Conservation (phyloP, 2,888 invertebrate species). For the Dastarcus helophoroides region DNA sequence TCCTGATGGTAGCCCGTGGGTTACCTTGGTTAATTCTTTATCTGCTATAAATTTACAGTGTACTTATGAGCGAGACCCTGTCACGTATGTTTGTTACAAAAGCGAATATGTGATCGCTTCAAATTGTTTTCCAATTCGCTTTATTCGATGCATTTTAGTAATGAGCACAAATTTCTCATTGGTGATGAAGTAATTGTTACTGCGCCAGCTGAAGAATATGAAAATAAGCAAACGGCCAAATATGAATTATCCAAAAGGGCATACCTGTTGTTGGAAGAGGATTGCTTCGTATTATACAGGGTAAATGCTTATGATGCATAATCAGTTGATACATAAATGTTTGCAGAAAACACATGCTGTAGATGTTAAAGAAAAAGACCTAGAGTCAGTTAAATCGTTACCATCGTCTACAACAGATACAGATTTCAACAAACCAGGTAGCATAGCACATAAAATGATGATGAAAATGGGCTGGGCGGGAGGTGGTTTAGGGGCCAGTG, state of each 20-base stretch:
- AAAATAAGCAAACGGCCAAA: conserved; percentile 16
- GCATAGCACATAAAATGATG: conserved; percentile 25
- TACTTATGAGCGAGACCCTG: conserved; percentile 1
- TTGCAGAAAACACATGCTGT: conserved; percentile 18
- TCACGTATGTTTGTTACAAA: too few relatives aligned
- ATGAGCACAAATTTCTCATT: conserved; percentile 6
- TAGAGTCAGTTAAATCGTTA: conserved; percentile 8
- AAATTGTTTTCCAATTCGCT: too few relatives aligned
- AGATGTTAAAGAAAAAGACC: conserved; percentile 19
- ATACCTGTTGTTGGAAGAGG: conserved; percentile 18
- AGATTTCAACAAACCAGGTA: conserved; percentile 16
- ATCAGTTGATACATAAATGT: not conserved
- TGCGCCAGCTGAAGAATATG: conserved; percentile 2
- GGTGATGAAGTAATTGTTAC: conserved; percentile 9
- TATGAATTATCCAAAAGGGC: conserved; percentile 19
- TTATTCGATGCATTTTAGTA: not conserved
- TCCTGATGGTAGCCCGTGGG: conserved; percentile 4
- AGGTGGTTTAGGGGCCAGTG: conserved; percentile 22
- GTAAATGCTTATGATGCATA: conserved; percentile 3
- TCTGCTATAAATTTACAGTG: conserved; percentile 5
- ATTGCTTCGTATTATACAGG: conserved; percentile 22
- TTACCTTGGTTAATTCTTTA: conserved; percentile 9
- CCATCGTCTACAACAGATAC: conserved; percentile 5
- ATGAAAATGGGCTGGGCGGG: conserved; percentile 27
- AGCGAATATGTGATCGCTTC: too few relatives aligned